A percentile compares a stretch with the other conserved stretches of the same genome.
These are phyloP conservation scores for Salticus scenicus DNA, from an alignment of 2,888 invertebrate species.

Conservation along the genomic window DNA sequence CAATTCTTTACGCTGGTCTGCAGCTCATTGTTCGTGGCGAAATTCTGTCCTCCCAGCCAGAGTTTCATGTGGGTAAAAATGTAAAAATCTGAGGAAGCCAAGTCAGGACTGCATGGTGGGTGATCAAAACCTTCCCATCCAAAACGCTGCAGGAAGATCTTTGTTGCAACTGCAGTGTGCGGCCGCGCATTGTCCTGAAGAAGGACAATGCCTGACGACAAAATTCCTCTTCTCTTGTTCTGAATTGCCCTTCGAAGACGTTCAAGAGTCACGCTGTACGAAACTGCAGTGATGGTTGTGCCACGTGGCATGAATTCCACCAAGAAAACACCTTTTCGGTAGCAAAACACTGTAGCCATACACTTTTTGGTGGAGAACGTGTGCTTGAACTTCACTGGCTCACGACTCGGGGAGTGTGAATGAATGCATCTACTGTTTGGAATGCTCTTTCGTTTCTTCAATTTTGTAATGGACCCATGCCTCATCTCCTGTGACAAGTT, in stretches of 20 bases:
- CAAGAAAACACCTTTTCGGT: background rate
- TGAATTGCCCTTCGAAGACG: background rate
- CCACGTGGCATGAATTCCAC: background rate
- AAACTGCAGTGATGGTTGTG: background rate
- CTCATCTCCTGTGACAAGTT: no score
- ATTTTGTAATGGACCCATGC: background rate
- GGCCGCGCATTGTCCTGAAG: background rate
- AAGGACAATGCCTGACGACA: background rate
- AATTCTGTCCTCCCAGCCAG: background rate
- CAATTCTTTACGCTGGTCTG: background rate
- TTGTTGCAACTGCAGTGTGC: background rate
- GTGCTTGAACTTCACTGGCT: background rate
- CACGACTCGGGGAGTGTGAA: background rate
- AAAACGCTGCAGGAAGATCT: no score
- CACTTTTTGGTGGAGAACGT: background rate
- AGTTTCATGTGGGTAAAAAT: background rate
- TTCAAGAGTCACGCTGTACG: background rate
- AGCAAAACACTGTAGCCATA: background rate
- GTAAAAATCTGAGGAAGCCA: background rate
- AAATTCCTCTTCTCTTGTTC: background rate
- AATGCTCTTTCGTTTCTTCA: background rate
- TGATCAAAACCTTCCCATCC: no score
- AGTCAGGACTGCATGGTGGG: background rate
- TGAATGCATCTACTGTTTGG: background rate
- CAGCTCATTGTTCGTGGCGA: background rate